Percentiles rank a stretch among this genome's conserved stretches.
phyloP scores from a whole-genome alignment of 2,113 vertebrate genomes.

The Phyllostomus hastatus region DNA sequence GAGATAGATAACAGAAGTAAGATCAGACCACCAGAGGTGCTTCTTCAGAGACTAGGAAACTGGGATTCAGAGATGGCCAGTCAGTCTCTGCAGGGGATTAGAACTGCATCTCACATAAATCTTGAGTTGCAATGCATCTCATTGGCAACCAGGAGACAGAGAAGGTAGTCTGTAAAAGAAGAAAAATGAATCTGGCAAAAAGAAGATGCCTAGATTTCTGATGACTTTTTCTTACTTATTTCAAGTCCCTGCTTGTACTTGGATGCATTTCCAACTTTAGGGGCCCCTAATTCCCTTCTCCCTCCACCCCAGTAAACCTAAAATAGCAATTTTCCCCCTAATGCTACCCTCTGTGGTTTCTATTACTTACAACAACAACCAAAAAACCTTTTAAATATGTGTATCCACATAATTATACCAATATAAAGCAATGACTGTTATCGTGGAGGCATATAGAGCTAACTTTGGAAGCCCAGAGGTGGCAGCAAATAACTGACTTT shows the following conservation, averaged over 20 bases:
- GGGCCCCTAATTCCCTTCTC: not conserved
- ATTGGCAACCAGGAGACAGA: not conserved
- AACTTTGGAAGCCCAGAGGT: not conserved
- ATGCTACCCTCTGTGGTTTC: not conserved
- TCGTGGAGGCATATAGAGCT: not conserved
- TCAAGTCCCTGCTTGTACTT: not conserved
- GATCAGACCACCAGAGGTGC: not conserved
- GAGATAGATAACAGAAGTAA: not conserved
- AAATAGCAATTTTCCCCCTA: not conserved
- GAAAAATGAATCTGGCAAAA: not conserved
- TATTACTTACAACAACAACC: not conserved
- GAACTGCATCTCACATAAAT: not conserved
- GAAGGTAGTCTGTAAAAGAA: not conserved
- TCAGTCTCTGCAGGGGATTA: not conserved
- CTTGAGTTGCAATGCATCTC: not conserved
- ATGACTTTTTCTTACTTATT: not conserved
- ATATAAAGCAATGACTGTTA: not conserved
- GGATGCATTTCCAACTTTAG: not conserved
- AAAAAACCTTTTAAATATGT: not conserved
- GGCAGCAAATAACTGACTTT: not conserved
- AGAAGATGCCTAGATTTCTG: not conserved
- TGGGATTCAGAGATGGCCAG: not conserved
- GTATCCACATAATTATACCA: not conserved
- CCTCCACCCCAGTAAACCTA: not conserved
- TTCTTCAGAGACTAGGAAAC: not conserved